Base-by-base conservation (phyloP, 2,797 vertebrate species). In the Notolabrus celidotus region DNA sequence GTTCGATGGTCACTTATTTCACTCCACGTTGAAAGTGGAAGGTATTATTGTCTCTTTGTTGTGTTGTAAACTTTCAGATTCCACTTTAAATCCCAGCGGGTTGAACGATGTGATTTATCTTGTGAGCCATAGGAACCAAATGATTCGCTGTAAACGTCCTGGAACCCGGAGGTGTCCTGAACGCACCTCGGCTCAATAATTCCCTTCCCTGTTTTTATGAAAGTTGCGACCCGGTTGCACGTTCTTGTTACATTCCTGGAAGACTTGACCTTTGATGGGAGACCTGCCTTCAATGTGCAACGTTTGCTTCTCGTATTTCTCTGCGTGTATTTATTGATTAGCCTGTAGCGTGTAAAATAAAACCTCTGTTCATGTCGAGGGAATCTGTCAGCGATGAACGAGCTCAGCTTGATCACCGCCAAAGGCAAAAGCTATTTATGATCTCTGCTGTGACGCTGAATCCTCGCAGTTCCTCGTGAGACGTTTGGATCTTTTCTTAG, bases 171-270 rank as follows among this genome's bases (percentile, higher is more conserved):
- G 56, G 22, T 59, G 43, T 31, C 9, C n/a, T 22, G 14, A 67
- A 49, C 0, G 16, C 49, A 49, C 39, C 62, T 41, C 20, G 16
- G 29, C 52, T 36, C 38, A 17, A 7, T 34, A 29, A 29, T 45
- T 5, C 16, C 33, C 20, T 33, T 10, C n/a, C n/a, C 47, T 36
- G 17, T 47, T 42, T 33, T 38, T 41, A 51, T 59, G 42, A n/a
- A 31, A 25, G 53, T 27, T 81, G 70, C 75, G 73, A 80, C 71
- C 7, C 72, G 50, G 73, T 88, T 84, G 85, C 83, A 76, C 43
- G 7, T 15, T 77, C n/a, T 58, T 61, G 87, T 92, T 89, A 88
- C 83, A 83, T 87, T 91, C 91, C 91, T 92, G 91, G 36, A 49
- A 90, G 84, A 92, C 91, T 92, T 92, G 90, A 92, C 59, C 53